Base-by-base conservation (phyloP, 2,797 vertebrate species). In the Micropoecilia bifurca region DNA sequence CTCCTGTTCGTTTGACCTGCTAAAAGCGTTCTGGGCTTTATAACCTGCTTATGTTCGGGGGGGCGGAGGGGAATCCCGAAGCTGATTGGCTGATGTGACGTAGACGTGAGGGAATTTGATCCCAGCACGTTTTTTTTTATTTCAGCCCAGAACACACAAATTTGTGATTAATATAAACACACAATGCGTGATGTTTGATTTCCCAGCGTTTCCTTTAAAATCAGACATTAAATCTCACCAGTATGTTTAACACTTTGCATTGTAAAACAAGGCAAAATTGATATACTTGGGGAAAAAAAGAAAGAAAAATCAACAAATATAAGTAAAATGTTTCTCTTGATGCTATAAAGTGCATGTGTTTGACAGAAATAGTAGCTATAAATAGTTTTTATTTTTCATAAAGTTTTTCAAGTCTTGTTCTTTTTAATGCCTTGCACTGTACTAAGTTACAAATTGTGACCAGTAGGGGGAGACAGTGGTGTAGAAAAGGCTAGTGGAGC, bases 381-480 rank as follows among this genome's bases (percentile, higher is more conserved):
- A 9, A 36, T 63, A 63, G 61, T 41, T 68, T 1, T 53, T 53
- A 25, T 53, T 53, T 41, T 22, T 41, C 36, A 68, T 25, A 25
- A 61, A 30, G 5, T 33, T 18, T 61, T 14, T 59, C 28, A 28
- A 5, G n/a, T 36, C 13, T 36, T 36, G 13, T 63, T 36, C 36
- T 41, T 25, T 41, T 68, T 4, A 41, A 20, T 10, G 8, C 25
- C 6, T 39, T 41, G 20, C 68, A 33, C 33, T 25, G 45, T 41
- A 25, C 6, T 43, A 83, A 87, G 85, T 82, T 88, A 7, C 73
- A 30, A 1, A 0, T n/a, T 75, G 1, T 73, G 13, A 78, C 90
- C 96, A 83, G 94, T 83, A 95, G 96, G 93, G 92, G 95, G 96
- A 88, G 95, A 95, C 95, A 94, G 85, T 87, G 91, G 93, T 83